These are phyloP conservation scores for Seladonia tumulorum DNA, from an alignment of 2,888 invertebrate genomes.

Conservation along the genomic window DNA sequence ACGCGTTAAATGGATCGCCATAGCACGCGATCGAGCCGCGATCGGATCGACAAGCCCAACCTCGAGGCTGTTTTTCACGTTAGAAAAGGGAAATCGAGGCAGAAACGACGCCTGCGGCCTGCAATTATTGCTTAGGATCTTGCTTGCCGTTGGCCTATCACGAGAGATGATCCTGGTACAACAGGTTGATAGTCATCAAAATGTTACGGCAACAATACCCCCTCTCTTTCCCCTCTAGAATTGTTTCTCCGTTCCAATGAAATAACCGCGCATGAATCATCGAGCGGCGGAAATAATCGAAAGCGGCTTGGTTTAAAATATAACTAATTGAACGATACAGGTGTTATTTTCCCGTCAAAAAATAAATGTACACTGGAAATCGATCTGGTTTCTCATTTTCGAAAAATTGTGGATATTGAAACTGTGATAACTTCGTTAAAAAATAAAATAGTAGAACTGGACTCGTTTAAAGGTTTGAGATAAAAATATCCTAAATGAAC, in stretches of 20 bases:
- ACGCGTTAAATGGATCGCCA: constrained; percentile 48
- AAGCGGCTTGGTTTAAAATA: background rate
- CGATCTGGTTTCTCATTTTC: background rate
- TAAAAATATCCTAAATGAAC: too few relatives aligned
- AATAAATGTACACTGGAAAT: background rate
- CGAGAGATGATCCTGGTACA: constrained; percentile 50
- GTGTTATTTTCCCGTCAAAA: background rate
- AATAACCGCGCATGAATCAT: constrained; percentile 38
- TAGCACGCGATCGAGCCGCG: constrained; percentile 19
- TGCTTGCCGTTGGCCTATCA: constrained; percentile 54
- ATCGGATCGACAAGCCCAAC: constrained; percentile 20
- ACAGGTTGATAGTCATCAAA: constrained; percentile 29
- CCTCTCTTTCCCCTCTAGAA: background rate
- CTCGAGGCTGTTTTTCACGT: constrained; percentile 19
- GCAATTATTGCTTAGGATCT: constrained; percentile 41
- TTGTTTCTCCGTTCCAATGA: constrained; percentile 13
- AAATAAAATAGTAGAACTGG: too few relatives aligned
- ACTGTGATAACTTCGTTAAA: background rate
- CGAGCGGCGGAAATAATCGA: constrained; percentile 12
- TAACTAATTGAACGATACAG: background rate
- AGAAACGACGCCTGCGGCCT: constrained; percentile 21
- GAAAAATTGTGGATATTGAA: background rate
- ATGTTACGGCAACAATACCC: constrained; percentile 32
- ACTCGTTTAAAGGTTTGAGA: background rate
- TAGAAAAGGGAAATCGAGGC: constrained; percentile 51